These are phyloP conservation scores for Chaunax sp. DNA, from an alignment of 2,797 vertebrate species.

Conservation along the genomic window DNA sequence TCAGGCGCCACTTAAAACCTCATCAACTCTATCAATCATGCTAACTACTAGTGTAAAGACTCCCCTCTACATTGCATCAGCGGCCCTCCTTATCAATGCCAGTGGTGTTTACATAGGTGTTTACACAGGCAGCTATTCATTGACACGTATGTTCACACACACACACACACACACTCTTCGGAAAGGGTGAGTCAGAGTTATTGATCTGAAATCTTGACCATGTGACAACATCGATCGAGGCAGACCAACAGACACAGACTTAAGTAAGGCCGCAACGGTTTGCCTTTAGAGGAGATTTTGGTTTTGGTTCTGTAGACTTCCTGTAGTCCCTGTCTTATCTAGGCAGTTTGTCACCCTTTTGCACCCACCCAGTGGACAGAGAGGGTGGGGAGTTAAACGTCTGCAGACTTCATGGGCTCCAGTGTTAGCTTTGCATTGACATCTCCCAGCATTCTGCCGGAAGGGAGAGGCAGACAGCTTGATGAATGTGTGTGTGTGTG, in stretches of 20 bases:
- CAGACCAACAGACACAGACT: constrained; percentile 16
- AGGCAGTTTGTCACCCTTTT: constrained; percentile 54
- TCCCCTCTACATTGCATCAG: constrained; percentile 59
- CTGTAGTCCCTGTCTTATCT: constrained; percentile 66
- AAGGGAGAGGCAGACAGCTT: constrained; percentile 54
- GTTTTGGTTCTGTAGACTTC: constrained; percentile 45
- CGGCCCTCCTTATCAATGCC: constrained; percentile 72
- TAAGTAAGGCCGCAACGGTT: background rate
- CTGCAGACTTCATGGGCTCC: constrained; percentile 63
- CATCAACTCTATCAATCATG: constrained; percentile 77
- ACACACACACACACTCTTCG: constrained; percentile 28
- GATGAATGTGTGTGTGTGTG: constrained; percentile 64
- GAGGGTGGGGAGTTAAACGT: constrained; percentile 72
- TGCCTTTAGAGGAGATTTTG: constrained; percentile 3
- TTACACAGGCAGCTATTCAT: constrained; percentile 78
- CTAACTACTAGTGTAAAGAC: constrained; percentile 65
- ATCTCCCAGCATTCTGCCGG: constrained; percentile 58
- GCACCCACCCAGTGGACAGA: constrained; percentile 75
- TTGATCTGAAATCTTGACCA: constrained; percentile 64
- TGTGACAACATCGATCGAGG: constrained; percentile 62
- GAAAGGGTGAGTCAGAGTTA: constrained; percentile 58
- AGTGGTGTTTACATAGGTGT: constrained; percentile 74
- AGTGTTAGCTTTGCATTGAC: constrained; percentile 75
- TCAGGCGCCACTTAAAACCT: constrained; percentile 77
- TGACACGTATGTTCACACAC: constrained; percentile 51